phyloP scores from a whole-genome alignment of 2,113 vertebrate species.

The Clupea harengus region DNA sequence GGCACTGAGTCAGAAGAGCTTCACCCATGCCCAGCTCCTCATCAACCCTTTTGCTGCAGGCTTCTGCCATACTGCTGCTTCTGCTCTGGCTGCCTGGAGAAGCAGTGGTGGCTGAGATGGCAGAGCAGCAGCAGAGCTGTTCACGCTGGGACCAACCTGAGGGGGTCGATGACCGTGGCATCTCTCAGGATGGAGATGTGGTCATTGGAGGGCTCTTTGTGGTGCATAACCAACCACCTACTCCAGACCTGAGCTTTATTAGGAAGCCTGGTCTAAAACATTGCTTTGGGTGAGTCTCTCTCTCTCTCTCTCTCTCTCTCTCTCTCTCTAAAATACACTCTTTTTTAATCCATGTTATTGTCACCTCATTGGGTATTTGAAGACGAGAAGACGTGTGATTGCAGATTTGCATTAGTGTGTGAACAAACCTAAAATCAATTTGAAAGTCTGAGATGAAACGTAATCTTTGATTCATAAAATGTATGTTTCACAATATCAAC shows the following conservation, averaged over 20 bases:
- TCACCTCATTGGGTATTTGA: not conserved
- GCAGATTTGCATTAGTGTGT: not conserved
- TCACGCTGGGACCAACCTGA: conserved; percentile 43
- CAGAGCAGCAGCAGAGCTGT: conserved; percentile 47
- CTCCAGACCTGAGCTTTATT: conserved; percentile 50
- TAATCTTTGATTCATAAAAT: no score
- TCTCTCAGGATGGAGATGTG: conserved; percentile 66
- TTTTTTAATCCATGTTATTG: not conserved
- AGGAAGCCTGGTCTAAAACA: conserved; percentile 42
- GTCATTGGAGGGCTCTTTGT: conserved; percentile 65
- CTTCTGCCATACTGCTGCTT: not conserved
- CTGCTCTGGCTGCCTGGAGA: not conserved
- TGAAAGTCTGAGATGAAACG: no score
- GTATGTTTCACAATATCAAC: not conserved
- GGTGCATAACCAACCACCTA: conserved; percentile 49
- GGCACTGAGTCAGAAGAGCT: not conserved
- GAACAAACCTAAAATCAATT: not conserved
- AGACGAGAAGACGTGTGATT: not conserved
- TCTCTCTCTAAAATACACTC: not conserved
- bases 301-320: not conserved
- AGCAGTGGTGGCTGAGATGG: not conserved
- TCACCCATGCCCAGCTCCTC: conserved; percentile 10
- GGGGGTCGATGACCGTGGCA: conserved; percentile 35
- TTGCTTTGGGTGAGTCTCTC: conserved; percentile 59
- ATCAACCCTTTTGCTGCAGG: not conserved